Evolutionary conservation across 30 jellyfish, hydroid and myxozoan genomes (phyloP), one percentile per base, ranked within the genome.

Genomic region (Aurelia sp.): DNA sequence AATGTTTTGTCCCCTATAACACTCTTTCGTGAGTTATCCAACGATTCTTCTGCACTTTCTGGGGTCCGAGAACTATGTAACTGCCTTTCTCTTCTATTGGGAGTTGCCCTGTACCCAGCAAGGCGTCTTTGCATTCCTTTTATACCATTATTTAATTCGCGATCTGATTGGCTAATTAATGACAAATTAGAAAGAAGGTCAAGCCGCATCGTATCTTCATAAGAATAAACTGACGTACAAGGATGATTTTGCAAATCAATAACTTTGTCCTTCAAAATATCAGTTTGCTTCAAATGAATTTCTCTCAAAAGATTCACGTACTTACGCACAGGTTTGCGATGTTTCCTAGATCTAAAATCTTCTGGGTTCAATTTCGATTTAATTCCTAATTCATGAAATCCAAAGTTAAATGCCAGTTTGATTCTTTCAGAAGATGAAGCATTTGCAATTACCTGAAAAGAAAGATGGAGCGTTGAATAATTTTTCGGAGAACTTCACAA

Each of bases 391-490:
- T 84, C 93, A 64, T 84, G 85, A 11, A 76, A 52, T 22, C 73
- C 93, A 47, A 76, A 70, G 60, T 62, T 52, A 20, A 84, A 84
- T 8, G 93, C 93, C 59, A 84, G 82, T 40, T 84, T 84, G 59
- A 84, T 61, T 84, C 93, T 72, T 24, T 84, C 93, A 44, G 50
- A 48, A 8, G 57, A 24, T 8, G 93, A 84, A 33, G 81, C 51
- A 35, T 71, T 84, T 16, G 75, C 53, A 8, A 84, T 84, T 1
- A 84, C 93, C 93, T 84, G 79, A 35, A 18, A 12, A 66, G 16
- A 66, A 61, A 6, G 21, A 50, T 55, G 50, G 51, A 55, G 15
- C 55, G 3, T 8, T 44, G 55, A 9, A 44, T 8, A 9, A 5
- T 44, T 5, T 44, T 16, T 7, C 55, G 3, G 9, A 44, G 55